phyloP scores from a whole-genome alignment of 2,888 invertebrate genomes.

The Serrognathus titanus region DNA sequence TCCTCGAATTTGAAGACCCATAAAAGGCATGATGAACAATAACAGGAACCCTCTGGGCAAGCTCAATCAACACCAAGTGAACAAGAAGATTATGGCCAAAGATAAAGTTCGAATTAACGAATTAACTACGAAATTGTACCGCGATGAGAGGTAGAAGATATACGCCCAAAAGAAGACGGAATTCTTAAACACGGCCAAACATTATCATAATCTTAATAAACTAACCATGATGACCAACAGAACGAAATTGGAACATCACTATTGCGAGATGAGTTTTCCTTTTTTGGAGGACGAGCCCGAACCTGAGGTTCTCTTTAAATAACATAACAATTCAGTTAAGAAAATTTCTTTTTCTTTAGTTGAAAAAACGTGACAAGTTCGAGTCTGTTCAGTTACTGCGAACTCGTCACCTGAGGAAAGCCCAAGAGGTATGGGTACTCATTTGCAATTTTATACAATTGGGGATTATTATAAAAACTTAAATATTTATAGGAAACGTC shows the following conservation, averaged over 20 bases:
- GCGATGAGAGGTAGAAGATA: constrained; percentile 35
- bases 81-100: constrained; percentile 32
- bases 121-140: constrained; percentile 28
- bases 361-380: no score
- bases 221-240: constrained; percentile 29
- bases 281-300: constrained; percentile 28
- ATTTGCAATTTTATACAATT: no score
- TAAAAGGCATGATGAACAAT: no score
- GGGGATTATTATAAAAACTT: no score
- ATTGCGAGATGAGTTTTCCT: constrained; percentile 25
- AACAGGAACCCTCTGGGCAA: background rate
- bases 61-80: constrained; percentile 28
- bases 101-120: constrained; percentile 27
- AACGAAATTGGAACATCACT: constrained; percentile 26
- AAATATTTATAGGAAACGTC: constrained; percentile 13
- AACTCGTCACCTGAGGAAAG: no score
- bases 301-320: constrained; percentile 8
- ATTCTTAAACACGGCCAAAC: constrained; percentile 30
- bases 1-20: no score
- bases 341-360: no score
- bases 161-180: constrained; percentile 31
- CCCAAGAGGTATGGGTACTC: no score
- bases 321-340: no score
- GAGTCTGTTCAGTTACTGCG: no score
- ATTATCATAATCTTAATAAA: constrained; percentile 33